Evolutionary conservation across 2,797 vertebrate species (phyloP).

Genomic region (Clarias platycephalus): DNA sequence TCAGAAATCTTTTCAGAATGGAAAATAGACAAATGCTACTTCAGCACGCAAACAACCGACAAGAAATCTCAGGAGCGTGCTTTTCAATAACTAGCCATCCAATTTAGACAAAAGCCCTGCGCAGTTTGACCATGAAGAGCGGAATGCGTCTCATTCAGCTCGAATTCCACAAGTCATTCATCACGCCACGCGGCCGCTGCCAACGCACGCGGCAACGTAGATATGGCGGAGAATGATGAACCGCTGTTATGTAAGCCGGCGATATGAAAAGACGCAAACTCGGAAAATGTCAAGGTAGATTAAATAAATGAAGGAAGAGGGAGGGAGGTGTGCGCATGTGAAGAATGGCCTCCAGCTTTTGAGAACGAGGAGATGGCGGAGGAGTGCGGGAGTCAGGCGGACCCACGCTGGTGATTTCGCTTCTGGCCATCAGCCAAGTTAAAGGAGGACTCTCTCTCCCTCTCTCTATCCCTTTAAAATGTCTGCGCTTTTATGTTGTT

Average conservation of each 20-base stretch:
- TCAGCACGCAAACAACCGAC: neutral
- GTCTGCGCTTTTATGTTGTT: constrained; percentile 6
- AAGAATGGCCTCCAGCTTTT: constrained; percentile 36
- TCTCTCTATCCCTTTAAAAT: constrained; percentile 3
- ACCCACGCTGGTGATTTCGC: constrained; percentile 21
- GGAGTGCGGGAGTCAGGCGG: constrained; percentile 19
- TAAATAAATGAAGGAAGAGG: constrained; percentile 43
- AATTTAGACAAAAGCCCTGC: constrained; percentile 28
- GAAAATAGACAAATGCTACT: neutral
- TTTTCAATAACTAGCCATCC: constrained; percentile 6
- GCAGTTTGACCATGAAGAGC: constrained; percentile 39
- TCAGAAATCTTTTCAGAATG: neutral
- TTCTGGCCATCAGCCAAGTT: constrained; percentile 33
- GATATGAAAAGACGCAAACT: constrained; percentile 49
- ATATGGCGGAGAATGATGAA: constrained; percentile 46
- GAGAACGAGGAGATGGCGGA: constrained; percentile 10
- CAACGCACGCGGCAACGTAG: constrained; percentile 28
- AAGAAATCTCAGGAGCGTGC: neutral
- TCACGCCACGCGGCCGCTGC: constrained; percentile 28
- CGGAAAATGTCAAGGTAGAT: constrained; percentile 59
- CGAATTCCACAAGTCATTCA: constrained; percentile 46
- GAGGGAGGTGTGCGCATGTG: neutral
- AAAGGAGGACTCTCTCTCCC: neutral
- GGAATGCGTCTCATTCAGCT: constrained; percentile 28
- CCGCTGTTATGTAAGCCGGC: constrained; percentile 40